Percentiles rank a stretch among this genome's conserved stretches.
These are phyloP conservation scores for Rhynchophorus ferrugineus DNA, from an alignment of 1,140 invertebrate species.

Conservation along the genomic window DNA sequence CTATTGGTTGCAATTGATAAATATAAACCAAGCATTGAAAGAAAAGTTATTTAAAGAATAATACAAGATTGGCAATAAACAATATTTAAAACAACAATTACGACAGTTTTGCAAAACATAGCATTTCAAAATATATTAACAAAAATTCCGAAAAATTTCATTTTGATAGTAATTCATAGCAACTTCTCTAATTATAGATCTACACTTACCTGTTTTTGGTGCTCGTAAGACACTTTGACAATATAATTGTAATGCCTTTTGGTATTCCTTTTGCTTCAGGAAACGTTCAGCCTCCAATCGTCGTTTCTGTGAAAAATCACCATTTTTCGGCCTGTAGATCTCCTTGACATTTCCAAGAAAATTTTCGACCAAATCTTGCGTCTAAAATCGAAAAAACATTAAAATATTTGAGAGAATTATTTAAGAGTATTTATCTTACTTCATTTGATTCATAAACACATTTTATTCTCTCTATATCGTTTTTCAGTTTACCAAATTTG, in stretches of 20 bases:
- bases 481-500: constrained; percentile 46
- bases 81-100: no score
- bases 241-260: constrained; percentile 50
- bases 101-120: no score
- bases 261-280: constrained; percentile 42
- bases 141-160: no score
- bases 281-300: constrained; percentile 45
- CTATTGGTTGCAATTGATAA: no score
- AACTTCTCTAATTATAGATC: no score
- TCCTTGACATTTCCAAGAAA: constrained; percentile 48
- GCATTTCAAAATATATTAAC: no score
- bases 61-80: no score
- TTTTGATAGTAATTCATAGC: no score
- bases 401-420: constrained; percentile 8
- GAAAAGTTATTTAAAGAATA: no score
- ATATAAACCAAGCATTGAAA: no score
- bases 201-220: constrained; percentile 44
- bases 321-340: constrained; percentile 50
- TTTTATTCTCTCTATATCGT: constrained; percentile 46
- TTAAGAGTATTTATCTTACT: constrained; percentile 35
- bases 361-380: constrained; percentile 46
- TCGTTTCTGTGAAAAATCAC: constrained; percentile 41
- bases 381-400: constrained; percentile 34
- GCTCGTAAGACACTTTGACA: constrained; percentile 58
- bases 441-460: constrained; percentile 46